phyloP scores from a whole-genome alignment of 1,140 invertebrate species.

The Tribolium castaneum region DNA sequence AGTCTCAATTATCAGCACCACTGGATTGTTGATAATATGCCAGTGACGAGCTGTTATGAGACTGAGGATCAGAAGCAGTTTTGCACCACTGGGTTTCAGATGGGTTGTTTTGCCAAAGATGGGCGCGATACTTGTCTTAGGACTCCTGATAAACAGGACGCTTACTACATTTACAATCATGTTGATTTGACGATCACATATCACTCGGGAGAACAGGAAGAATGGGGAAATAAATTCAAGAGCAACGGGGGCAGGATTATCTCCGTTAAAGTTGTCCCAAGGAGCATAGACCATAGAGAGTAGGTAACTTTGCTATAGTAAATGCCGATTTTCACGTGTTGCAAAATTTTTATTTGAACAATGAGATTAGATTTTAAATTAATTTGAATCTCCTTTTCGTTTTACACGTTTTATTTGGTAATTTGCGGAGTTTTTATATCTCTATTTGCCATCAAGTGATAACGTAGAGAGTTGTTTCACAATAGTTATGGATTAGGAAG shows the following conservation, averaged over 20 bases:
- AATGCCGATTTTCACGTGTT: no score
- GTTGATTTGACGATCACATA: constrained; percentile 94
- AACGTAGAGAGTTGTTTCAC: no score
- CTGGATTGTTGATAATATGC: constrained; percentile 99
- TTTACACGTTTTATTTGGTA: no score
- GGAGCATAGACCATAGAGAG: constrained; percentile 59
- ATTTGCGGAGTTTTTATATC: no score
- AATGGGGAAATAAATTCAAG: constrained; percentile 82
- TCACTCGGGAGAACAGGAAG: constrained; percentile 86
- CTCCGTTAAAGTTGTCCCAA: constrained; percentile 73
- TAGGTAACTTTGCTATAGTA: constrained; percentile 42
- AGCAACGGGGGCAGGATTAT: constrained; percentile 92
- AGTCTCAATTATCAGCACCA: constrained; percentile 98
- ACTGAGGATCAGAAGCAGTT: constrained; percentile 81
- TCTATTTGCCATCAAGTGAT: no score
- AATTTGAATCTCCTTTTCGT: no score
- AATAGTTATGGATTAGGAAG: no score
- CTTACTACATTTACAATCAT: constrained; percentile 96
- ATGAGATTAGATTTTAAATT: no score
- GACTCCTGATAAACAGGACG: constrained; percentile 48
- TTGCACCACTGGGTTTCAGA: constrained; percentile 96
- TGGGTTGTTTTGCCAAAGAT: constrained; percentile 88
- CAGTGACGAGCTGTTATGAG: constrained; percentile 94
- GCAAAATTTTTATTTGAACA: no score
- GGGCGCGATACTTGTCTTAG: constrained; percentile 55